Percentiles rank a stretch among this genome's conserved stretches.
Conservation (phyloP, 2,797 vertebrate genomes). For the Bradypodion ventrale region DNA sequence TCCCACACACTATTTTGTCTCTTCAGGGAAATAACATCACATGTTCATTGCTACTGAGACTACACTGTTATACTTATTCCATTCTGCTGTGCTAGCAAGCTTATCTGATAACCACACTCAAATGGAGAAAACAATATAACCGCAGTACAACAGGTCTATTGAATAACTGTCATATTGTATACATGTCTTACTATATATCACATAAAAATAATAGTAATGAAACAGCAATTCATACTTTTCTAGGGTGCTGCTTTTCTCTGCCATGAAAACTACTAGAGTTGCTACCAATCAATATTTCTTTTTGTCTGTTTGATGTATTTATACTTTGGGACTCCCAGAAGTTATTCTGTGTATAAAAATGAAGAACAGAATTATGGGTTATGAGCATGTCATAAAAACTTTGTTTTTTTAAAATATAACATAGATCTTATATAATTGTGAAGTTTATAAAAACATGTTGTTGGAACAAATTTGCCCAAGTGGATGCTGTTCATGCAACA, state of each 20-base stretch:
- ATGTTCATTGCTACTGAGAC: not conserved
- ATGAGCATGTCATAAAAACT: not conserved
- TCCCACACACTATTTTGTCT: not conserved
- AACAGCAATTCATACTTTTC: not conserved
- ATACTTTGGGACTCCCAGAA: not conserved
- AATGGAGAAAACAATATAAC: slow-evolving; percentile 4
- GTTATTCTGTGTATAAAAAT: not conserved
- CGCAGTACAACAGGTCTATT: not conserved
- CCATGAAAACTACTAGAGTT: not conserved
- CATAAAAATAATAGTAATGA: not conserved
- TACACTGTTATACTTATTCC: not conserved
- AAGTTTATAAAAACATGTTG: not conserved
- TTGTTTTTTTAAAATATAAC: not conserved
- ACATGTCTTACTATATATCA: not conserved
- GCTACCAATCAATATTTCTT: not conserved
- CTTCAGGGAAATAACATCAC: not conserved
- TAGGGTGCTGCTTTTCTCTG: not conserved
- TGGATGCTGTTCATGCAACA: too few relatives aligned
- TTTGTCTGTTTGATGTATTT: not conserved
- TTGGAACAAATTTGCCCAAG: too few relatives aligned
- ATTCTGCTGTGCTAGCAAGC: not conserved
- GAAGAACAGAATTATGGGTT: not conserved
- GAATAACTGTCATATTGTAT: not conserved
- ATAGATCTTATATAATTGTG: not conserved
- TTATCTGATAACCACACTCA: not conserved